Evolutionary conservation across 2,888 invertebrate species (phyloP), one percentile per base, ranked within the genome.

Genomic region (Protonemura montana): DNA sequence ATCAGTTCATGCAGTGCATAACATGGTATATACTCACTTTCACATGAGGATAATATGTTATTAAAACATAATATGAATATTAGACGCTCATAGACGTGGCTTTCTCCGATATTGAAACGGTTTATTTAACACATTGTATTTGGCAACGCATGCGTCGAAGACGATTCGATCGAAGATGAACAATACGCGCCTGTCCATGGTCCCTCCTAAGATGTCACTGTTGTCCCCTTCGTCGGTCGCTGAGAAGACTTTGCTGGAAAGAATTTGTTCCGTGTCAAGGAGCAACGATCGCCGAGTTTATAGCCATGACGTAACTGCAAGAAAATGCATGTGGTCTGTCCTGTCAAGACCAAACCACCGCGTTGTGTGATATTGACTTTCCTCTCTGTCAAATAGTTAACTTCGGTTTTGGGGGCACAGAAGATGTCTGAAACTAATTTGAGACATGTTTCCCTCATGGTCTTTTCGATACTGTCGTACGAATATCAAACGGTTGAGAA

Each of bases 1-100:
- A 59, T 59, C 59, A 59, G 21, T 59, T 10, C 59, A 59, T 59
- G 21, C 59, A 59, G 59, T 59, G 59, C 59, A 59, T 59, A 59
- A 59, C 10, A 59, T 21, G 59, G 13, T n/a, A 78, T 27, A 1
- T 80, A 81, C 28, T 81, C 81, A 29, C 81, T 81, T 81, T 81
- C 81, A 81, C 81, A 81, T 81, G 81, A 78, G 81, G 30, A 27
- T 81, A 81, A 81, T 81, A 81, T 81, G 81, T 81, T 81, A 81
- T 81, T 81, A 81, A 81, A 81, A 30, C 30, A 81, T 29, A 30
- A 29, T 81, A 81, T 81, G 81, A 81, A 29, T 30, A 30, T 29
- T 6, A 81, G 81, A n/a, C 81, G 81, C 59, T 59, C 59, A 21
- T 59, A 21, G 59, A 59, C 21, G 59, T 59, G 59, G 13, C 59